Conservation (phyloP, 2,113 vertebrate genomes). For the Crotalus horridus region DNA sequence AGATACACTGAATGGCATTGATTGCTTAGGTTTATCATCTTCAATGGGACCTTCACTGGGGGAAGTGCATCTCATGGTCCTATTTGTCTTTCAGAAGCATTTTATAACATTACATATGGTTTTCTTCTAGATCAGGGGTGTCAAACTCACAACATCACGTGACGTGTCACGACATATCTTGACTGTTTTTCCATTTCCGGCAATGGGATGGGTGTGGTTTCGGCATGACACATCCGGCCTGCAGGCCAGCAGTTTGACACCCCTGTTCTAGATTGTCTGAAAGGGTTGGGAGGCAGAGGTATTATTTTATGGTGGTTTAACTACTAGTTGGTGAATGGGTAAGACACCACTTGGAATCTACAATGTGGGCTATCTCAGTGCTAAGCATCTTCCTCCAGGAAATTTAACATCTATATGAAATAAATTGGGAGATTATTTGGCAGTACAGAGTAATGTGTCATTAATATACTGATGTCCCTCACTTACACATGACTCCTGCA, state of each 20-base stretch:
- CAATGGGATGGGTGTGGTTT: too few relatives aligned
- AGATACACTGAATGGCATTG: neutral
- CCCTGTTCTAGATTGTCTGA: neutral
- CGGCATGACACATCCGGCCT: too few relatives aligned
- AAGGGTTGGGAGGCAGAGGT: neutral
- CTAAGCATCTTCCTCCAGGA: neutral
- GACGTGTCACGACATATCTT: too few relatives aligned
- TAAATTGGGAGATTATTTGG: neutral
- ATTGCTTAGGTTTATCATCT: neutral
- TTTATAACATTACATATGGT: neutral
- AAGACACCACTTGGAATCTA: neutral
- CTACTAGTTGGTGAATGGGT: neutral
- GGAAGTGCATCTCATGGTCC: neutral
- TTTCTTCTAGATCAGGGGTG: neutral
- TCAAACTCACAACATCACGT: too few relatives aligned
- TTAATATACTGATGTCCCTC: neutral
- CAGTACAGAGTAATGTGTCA: neutral
- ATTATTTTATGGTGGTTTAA: neutral
- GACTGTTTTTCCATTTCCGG: too few relatives aligned
- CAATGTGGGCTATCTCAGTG: neutral
- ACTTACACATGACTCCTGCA: neutral
- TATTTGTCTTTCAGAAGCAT: neutral
- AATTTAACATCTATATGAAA: neutral
- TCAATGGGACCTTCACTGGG: neutral
- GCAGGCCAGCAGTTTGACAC: too few relatives aligned